Percentiles rank a stretch among this genome's conserved stretches.
phyloP scores from a whole-genome alignment of 2,113 vertebrate species.

The Chloropsis cyanopogon region DNA sequence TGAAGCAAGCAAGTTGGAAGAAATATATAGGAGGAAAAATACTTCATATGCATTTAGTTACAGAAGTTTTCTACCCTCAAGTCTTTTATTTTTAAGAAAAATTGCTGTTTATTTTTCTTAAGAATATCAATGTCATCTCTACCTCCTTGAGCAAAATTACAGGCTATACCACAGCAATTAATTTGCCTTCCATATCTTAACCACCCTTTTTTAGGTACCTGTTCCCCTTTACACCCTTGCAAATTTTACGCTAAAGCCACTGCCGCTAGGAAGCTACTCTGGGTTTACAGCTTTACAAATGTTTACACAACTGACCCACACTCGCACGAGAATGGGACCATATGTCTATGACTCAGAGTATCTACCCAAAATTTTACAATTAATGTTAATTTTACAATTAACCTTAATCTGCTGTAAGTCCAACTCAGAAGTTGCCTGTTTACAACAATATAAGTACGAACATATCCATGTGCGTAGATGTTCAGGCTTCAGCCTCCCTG shows the following conservation, averaged over 20 bases:
- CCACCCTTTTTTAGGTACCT: neutral
- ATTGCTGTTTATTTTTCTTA: neutral
- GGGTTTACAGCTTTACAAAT: neutral
- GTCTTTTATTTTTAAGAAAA: neutral
- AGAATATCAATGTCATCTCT: neutral
- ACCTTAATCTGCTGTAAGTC: neutral
- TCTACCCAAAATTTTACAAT: neutral
- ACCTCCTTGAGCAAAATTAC: neutral
- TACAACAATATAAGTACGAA: neutral
- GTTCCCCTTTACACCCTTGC: neutral
- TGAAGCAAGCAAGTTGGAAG: neutral
- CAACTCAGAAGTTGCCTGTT: neutral
- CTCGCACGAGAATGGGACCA: neutral
- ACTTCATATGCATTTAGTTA: neutral
- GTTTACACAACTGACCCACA: neutral
- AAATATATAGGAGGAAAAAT: neutral
- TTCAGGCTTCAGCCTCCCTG: neutral
- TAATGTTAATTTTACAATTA: neutral
- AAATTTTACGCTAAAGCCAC: neutral
- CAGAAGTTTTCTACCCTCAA: neutral
- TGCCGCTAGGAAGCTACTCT: neutral
- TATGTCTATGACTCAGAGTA: neutral
- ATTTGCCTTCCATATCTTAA: neutral
- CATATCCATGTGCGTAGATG: fast-evolving
- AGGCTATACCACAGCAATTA: neutral